These are phyloP conservation scores for Eospalax fontanierii DNA, from an alignment of 2,797 vertebrate species.

Conservation along the genomic window DNA sequence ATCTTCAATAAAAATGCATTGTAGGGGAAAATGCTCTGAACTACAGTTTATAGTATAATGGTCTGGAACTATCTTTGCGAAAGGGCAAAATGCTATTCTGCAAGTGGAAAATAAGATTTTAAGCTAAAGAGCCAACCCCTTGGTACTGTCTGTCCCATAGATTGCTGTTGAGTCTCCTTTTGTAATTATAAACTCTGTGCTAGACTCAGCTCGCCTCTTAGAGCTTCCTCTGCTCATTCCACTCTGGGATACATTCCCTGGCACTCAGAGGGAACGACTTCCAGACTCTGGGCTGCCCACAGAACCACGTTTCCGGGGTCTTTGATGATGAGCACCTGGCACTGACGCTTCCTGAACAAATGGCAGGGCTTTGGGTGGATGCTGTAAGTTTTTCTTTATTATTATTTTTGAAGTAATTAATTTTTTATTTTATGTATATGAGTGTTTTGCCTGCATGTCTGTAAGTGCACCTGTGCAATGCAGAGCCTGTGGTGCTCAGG, in stretches of 20 bases:
- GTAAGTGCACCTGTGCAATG: neutral
- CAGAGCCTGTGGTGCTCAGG: neutral
- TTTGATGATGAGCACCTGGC: too few relatives aligned
- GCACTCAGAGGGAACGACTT: neutral
- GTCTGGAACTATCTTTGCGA: slow-evolving; percentile 52
- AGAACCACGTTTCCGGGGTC: neutral
- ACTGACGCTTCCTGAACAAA: rapidly evolving
- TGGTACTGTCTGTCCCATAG: slow-evolving; percentile 37
- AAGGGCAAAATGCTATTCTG: slow-evolving; percentile 51
- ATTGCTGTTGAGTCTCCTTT: neutral
- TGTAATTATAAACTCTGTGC: neutral
- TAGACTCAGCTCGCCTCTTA: neutral
- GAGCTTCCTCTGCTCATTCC: neutral
- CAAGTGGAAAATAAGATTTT: slow-evolving; percentile 13
- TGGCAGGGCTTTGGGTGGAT: neutral
- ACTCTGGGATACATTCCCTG: neutral
- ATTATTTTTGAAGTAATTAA: too few relatives aligned
- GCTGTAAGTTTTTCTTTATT: neutral
- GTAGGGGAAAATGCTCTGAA: slow-evolving; percentile 60
- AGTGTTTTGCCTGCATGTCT: too few relatives aligned
- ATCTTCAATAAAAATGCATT: slow-evolving; percentile 80
- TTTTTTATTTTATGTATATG: too few relatives aligned
- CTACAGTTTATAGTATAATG: slow-evolving; percentile 69
- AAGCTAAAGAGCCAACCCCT: neutral
- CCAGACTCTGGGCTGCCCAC: neutral